Conservation (phyloP, 2,113 vertebrate genomes). For the Sinocyclocheilus grahami region DNA sequence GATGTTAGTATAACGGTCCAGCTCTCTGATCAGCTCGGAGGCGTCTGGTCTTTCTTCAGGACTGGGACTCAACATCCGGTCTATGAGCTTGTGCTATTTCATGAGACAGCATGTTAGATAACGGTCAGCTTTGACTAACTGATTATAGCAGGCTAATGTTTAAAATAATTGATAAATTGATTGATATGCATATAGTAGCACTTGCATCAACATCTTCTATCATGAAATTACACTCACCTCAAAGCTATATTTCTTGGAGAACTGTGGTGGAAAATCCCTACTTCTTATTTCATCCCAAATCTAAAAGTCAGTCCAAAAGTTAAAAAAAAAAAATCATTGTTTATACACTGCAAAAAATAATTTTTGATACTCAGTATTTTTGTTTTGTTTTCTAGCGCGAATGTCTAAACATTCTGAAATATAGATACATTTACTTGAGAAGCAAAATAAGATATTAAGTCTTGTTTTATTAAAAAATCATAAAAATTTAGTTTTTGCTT, state of each 20-base stretch:
- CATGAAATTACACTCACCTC: conserved; percentile 62
- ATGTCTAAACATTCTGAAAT: too few species aligned
- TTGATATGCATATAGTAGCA: neutral
- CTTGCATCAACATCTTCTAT: neutral
- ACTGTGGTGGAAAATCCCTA: conserved; percentile 54
- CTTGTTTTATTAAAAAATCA: too few species aligned
- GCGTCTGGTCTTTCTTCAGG: conserved; percentile 67
- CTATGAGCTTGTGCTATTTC: conserved; percentile 63
- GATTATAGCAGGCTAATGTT: neutral
- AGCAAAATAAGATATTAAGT: too few species aligned
- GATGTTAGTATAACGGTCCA: conserved; percentile 27
- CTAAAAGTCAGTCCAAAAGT: conserved; percentile 51
- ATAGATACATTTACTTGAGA: too few species aligned
- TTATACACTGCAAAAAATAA: neutral
- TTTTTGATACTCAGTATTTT: too few species aligned
- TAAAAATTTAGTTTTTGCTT: too few species aligned
- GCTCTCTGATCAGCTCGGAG: neutral
- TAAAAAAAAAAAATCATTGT: neutral
- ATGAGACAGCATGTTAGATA: neutral
- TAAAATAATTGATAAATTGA: neutral
- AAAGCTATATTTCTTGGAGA: conserved; percentile 46
- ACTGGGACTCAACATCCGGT: conserved; percentile 58
- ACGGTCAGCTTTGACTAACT: neutral
- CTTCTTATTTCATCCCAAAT: conserved; percentile 24
- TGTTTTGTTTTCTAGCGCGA: too few species aligned